These are phyloP conservation scores for Eumaeus atala DNA, from an alignment of 1,140 invertebrate genomes.

Conservation along the genomic window DNA sequence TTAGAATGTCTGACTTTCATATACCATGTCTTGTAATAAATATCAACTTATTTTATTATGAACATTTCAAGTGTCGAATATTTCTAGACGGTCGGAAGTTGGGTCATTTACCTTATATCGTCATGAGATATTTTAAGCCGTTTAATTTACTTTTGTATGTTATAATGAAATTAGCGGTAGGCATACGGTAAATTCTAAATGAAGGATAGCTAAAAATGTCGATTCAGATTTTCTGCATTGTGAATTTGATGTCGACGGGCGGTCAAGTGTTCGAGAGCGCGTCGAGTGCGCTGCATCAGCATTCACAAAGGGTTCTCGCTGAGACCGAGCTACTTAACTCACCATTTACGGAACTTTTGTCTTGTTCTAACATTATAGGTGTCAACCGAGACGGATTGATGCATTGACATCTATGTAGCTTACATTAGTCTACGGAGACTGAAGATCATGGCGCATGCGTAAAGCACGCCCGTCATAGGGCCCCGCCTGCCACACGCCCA, in stretches of 20 bases:
- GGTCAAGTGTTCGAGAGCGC: constrained; percentile 59
- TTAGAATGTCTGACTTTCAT: constrained; percentile 7
- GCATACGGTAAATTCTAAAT: constrained; percentile 12
- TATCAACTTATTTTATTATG: too few species aligned
- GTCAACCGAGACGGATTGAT: constrained; percentile 50
- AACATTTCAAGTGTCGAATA: too few species aligned
- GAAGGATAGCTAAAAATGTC: constrained; percentile 32
- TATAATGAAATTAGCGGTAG: background rate
- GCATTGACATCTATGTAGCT: constrained; percentile 33
- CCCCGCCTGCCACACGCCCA: constrained; percentile 63
- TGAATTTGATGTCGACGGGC: constrained; percentile 37
- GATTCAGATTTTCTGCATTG: constrained; percentile 43
- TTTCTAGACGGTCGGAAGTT: too few species aligned
- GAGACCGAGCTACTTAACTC: constrained; percentile 39
- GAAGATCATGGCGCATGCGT: constrained; percentile 51
- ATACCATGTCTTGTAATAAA: background rate
- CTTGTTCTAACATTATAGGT: constrained; percentile 48
- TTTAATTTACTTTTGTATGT: too few species aligned
- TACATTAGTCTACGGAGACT: constrained; percentile 40
- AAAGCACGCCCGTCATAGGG: constrained; percentile 38
- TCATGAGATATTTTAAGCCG: too few species aligned
- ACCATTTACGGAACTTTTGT: constrained; percentile 39
- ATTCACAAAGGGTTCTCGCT: constrained; percentile 45
- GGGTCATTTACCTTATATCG: too few species aligned
- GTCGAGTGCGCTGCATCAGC: constrained; percentile 46